Percentiles rank a stretch among this genome's conserved stretches.
These are phyloP conservation scores for Heterocephalus glaber DNA, from an alignment of 2,113 vertebrate species.

Conservation along the genomic window DNA sequence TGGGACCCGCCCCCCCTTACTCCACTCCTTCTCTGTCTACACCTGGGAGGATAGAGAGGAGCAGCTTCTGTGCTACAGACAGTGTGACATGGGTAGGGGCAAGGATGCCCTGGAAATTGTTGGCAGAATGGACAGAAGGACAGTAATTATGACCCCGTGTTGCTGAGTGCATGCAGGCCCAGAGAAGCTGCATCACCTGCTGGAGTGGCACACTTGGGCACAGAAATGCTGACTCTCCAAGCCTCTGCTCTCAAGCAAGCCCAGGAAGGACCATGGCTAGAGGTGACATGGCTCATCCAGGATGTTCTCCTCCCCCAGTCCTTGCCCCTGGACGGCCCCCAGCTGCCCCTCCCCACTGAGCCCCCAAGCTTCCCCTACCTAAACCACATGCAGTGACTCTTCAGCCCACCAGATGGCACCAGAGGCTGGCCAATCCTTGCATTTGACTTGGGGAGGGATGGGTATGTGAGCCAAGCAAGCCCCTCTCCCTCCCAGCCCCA, in stretches of 20 bases:
- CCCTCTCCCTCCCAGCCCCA: neutral
- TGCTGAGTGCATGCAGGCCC: neutral
- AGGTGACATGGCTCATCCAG: neutral
- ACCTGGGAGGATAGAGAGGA: neutral
- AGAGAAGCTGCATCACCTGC: neutral
- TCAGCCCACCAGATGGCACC: constrained; percentile 49
- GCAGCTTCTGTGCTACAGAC: neutral
- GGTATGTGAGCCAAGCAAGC: neutral
- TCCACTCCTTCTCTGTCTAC: neutral
- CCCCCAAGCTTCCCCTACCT: accelerated
- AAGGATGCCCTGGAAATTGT: neutral
- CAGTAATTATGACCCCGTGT: neutral
- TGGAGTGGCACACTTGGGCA: neutral
- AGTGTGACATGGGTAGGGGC: neutral
- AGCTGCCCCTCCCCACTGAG: neutral
- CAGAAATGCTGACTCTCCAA: neutral
- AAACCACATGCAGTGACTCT: neutral
- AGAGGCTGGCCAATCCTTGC: neutral
- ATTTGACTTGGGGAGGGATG: neutral
- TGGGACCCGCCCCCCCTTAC: no score
- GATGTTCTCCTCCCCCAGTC: neutral
- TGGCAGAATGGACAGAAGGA: neutral
- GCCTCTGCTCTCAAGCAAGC: neutral
- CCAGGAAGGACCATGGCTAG: neutral
- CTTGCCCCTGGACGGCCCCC: neutral